These are phyloP conservation scores for Akabosia matsudoensis DNA, from an alignment of 1,140 invertebrate genomes.

Conservation along the genomic window DNA sequence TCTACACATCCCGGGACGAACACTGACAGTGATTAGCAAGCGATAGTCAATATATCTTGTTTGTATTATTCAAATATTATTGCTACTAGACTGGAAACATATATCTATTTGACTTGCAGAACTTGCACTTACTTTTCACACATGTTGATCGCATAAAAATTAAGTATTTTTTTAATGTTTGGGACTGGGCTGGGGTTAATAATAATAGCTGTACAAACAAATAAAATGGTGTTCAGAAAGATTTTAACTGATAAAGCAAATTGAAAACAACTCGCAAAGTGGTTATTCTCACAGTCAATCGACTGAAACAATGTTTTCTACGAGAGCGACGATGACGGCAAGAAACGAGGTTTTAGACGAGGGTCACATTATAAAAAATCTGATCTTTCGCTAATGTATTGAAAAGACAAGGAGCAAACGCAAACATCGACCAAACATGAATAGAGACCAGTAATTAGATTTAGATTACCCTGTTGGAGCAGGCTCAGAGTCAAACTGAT, in stretches of 20 bases:
- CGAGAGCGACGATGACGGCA: not conserved
- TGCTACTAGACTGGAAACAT: too few species aligned
- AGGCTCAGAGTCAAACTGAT: too few species aligned
- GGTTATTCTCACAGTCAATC: constrained; percentile 15
- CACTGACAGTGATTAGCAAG: too few species aligned
- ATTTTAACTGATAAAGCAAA: constrained; percentile 19
- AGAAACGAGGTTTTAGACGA: not conserved
- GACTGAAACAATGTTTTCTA: not conserved
- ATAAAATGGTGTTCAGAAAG: not conserved
- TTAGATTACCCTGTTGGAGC: too few species aligned
- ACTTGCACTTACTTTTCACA: too few species aligned
- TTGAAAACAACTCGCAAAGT: constrained; percentile 5
- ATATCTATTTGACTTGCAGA: too few species aligned
- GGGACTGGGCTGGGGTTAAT: not conserved
- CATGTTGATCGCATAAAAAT: too few species aligned
- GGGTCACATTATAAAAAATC: not conserved
- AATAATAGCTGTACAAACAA: not conserved
- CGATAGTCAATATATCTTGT: too few species aligned
- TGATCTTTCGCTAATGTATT: not conserved
- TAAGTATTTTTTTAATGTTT: not conserved
- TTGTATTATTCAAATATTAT: too few species aligned
- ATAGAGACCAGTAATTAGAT: constrained; percentile 15
- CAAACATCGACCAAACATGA: too few species aligned
- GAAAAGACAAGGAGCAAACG: constrained; percentile 6
- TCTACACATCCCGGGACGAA: too few species aligned